Base-by-base conservation (phyloP, 2,113 vertebrate species). In the Cochlearius cochlearius region DNA sequence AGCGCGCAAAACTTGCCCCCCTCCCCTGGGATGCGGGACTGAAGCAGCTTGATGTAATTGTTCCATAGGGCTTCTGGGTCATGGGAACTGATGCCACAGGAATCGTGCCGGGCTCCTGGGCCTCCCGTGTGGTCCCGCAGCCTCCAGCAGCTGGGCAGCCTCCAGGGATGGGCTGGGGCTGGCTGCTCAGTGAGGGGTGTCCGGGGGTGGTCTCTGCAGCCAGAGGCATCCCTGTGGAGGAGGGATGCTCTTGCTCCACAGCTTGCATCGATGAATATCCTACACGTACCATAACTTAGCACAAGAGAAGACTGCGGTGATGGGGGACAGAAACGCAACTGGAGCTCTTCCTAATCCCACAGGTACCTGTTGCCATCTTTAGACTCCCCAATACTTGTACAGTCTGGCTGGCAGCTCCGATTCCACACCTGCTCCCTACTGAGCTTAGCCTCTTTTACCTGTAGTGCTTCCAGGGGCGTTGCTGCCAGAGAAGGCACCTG, bases 61-160 rank as follows among this genome's bases (percentile, higher is more conserved):
- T 91, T 96, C 91, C 93, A 36, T 36, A 68, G 84, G 76, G 93
- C 76, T 2, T 15, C 84, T 95, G 91, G 94, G 96, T 96, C 96
- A 82, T 97, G 96, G 93, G 96, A 97, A 97, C 87, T 0, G 9
- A 41, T 72, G 91, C 84, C 87, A 60, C 86, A 60, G 60, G 80
- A 89, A 83, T 84, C 21, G 0, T 3, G 45, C 29, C 0, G 16
- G 52, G 84, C 76, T 91, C 87, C 73, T 81, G 81, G 47, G 32
- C 52, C 60, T 93, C 69, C 76, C 63, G 34, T 86, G 68, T 2
- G 20, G 49, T 89, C 50, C 68, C 7, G 41, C 25, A 66, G 83
- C 75, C 59, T 92, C 58, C 81, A 77, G 77, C 73, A 78, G 69
- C 73, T 30, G 66, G 69, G 78, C 74, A 85, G 64, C 47, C 90